phyloP scores from a whole-genome alignment of 2,113 vertebrate genomes.

The Collichthys lucidus region DNA sequence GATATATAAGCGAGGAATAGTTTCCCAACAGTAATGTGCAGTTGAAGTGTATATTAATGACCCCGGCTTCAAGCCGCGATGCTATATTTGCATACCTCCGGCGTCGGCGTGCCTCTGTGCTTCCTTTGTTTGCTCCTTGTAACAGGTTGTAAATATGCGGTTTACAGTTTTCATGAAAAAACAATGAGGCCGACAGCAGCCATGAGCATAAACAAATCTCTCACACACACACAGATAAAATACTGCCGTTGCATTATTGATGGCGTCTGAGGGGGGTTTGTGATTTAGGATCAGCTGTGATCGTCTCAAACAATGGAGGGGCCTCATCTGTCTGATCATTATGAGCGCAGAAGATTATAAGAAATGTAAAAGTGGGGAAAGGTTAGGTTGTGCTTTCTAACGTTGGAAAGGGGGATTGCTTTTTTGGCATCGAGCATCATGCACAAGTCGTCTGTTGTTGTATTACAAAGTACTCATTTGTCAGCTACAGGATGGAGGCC shows the following conservation, averaged over 20 bases:
- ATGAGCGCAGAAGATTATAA: neutral
- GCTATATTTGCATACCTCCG: conserved; percentile 39
- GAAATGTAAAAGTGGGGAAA: neutral
- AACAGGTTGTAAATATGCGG: conserved; percentile 79
- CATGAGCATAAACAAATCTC: conserved; percentile 78
- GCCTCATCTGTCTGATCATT: neutral
- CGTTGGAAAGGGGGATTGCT: no score
- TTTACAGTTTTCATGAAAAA: conserved; percentile 81
- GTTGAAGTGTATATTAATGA: conserved; percentile 40
- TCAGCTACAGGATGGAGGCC: neutral
- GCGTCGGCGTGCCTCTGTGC: conserved; percentile 1
- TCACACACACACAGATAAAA: neutral
- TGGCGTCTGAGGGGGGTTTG: conserved; percentile 29
- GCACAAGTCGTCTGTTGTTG: neutral
- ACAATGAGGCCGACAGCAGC: conserved; percentile 74
- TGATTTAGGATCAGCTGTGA: conserved; percentile 14
- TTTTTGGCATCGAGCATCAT: neutral
- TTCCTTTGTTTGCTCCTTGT: conserved; percentile 59
- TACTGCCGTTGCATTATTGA: conserved; percentile 76
- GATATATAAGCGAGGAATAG: neutral
- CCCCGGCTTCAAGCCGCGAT: neutral
- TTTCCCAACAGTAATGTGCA: neutral
- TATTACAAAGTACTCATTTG: neutral
- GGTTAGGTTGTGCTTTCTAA: no score
- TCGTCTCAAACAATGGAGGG: neutral